Base-by-base conservation (phyloP, 2,113 vertebrate species). In the Microcebus jonahi region DNA sequence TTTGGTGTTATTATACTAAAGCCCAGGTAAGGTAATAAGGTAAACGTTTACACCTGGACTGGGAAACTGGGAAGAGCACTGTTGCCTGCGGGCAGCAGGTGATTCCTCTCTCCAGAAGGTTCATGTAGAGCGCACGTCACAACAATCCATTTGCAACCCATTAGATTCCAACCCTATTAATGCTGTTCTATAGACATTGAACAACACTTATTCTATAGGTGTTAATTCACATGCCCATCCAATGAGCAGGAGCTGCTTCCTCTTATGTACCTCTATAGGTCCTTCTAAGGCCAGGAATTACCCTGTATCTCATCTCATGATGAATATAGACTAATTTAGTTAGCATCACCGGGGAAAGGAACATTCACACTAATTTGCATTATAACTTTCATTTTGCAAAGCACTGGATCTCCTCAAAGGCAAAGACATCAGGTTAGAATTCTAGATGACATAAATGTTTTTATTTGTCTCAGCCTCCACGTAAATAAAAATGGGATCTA, bases 401-500 rank as follows among this genome's bases (percentile, higher is more conserved):
- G 9, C 55, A 89, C 20, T 92, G 23, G 5, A 65, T 89, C 61
- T 97, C 79, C 89, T 82, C 12, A 36, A 68, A 92, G 36, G 39
- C 27, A 94, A 94, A 98, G 71, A 70, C 5, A n/a, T n/a, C n/a
- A 39, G n/a, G 6, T 61, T 84, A 82, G 68, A 92, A 90, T 89
- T 97, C 27, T 25, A 23, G 14, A 86, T 95, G 91, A 96, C 97
- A 86, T 67, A 95, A 89, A 50, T 88, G 20, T 97, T 91, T 59
- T 96, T 91, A 65, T 97, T 97, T 96, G 77, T 45, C 93, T 97
- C 79, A 96, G 68, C 81, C 25, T 92, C 71, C 65, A 84, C 95
- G 95, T 97, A 98, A 98, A 96, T 98, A 97, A 98, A 98, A 97
- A 94, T 63, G 77, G 81, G 34, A 75, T 50, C 29, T 55, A 71